Evolutionary conservation across 2,797 vertebrate species (phyloP).

Genomic region (Pteronotus mesoamericanus): DNA sequence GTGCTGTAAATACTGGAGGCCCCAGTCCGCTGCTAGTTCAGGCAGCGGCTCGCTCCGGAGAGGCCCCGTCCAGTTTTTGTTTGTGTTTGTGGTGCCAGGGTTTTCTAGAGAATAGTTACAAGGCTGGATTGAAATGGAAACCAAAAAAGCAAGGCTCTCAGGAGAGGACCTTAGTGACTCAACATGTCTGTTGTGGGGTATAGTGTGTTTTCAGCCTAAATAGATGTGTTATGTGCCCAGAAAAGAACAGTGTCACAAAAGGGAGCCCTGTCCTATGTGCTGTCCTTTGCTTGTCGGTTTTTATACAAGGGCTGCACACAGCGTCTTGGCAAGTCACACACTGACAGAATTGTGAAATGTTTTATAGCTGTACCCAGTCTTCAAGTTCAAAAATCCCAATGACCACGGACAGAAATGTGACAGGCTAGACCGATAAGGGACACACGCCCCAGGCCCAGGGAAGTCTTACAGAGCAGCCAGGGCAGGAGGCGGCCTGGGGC

Average conservation of each 20-base stretch:
- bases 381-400: background rate
- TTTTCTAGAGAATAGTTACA: background rate
- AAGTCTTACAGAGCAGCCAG: background rate
- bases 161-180: background rate
- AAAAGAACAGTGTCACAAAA: background rate
- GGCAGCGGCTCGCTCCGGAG: background rate
- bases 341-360: background rate
- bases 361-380: background rate
- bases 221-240: background rate
- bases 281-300: background rate
- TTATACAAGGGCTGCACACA: background rate
- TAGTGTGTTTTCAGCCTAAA: background rate
- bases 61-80: background rate
- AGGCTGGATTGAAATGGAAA: background rate
- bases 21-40: background rate
- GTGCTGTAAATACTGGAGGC: background rate
- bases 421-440: background rate
- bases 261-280: background rate
- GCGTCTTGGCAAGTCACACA: background rate
- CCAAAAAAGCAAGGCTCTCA: background rate
- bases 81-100: background rate
- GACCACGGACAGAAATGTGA: background rate
- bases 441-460: background rate
- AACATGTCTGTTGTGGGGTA: conserved; percentile 47
- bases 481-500: background rate